These are phyloP conservation scores for Heliothis subflexa DNA, from an alignment of 1,140 invertebrate species.

Conservation along the genomic window DNA sequence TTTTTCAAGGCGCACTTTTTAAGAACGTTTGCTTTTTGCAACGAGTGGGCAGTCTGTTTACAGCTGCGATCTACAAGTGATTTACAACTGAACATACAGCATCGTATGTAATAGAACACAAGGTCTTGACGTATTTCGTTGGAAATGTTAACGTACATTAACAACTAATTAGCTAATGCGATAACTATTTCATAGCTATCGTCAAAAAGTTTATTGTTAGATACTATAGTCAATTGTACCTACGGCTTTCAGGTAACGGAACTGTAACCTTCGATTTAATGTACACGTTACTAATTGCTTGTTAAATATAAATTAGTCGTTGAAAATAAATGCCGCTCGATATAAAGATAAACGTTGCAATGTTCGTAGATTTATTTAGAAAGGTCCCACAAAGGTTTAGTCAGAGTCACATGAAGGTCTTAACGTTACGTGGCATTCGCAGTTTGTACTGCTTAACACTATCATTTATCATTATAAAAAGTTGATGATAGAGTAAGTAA, in stretches of 20 bases:
- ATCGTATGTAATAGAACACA: slow-evolving; percentile 60
- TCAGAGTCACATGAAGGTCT: slow-evolving; percentile 26
- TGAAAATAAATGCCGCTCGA: slow-evolving; percentile 19
- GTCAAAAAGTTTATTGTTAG: neutral
- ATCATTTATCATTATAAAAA: neutral
- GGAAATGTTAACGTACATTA: slow-evolving; percentile 53
- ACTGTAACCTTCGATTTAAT: slow-evolving; percentile 25
- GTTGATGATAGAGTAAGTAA: neutral
- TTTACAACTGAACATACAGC: slow-evolving; percentile 67
- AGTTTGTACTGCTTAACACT: slow-evolving; percentile 13
- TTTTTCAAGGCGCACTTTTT: slow-evolving; percentile 63
- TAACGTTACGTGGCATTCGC: slow-evolving; percentile 20
- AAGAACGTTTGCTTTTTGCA: slow-evolving; percentile 63
- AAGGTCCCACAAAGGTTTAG: slow-evolving; percentile 37
- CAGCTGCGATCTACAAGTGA: slow-evolving; percentile 64
- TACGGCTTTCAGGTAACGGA: slow-evolving; percentile 20
- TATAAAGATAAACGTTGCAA: slow-evolving; percentile 34
- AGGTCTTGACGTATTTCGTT: slow-evolving; percentile 65
- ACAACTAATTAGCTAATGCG: slow-evolving; percentile 37
- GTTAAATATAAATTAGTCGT: slow-evolving; percentile 35
- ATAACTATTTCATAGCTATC: slow-evolving; percentile 16
- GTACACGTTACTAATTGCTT: slow-evolving; percentile 30
- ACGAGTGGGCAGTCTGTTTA: slow-evolving; percentile 74
- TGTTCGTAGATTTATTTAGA: slow-evolving; percentile 41
- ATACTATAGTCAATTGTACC: neutral